Evolutionary conservation across 2,113 vertebrate species (phyloP), one percentile per base, ranked within the genome.

Genomic region (Ictalurus furcatus): DNA sequence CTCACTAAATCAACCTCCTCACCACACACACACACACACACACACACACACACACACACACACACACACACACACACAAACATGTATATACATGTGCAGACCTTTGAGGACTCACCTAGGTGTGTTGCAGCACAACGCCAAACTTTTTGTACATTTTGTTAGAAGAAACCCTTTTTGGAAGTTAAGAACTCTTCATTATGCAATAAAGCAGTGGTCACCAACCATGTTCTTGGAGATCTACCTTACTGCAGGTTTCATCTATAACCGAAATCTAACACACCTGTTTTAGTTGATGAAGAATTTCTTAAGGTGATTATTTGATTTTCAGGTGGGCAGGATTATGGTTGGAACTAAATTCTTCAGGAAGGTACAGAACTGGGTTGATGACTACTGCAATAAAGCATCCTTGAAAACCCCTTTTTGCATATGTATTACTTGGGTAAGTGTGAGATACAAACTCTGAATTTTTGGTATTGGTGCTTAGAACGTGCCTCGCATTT

Each of bases 11-110:
- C 79, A 86, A 85, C 44, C 67, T 59, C 19, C 37, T 81, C 34
- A 88, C 58, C n/a, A 87, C 56, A 90, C 85, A 78, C 78, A 74
- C 84, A 83, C 40, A 87, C 84, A 89, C 56, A 67, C n/a, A 87
- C 56, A 90, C 85, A 78, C 78, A 63, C 84, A 83, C 40, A 30
- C 86, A 85, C 44, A 74, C 28, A 37, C 54, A 56, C 54, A 56
- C 54, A 56, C 54, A 56, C 54, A 56, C 2, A 56, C 14, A 58
- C 56, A 58, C 16, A 17, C 56, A 17, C 88, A 84, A 37, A 76
- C 85, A 34, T 86, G 74, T 59, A 25, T 17, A 73, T 23, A 82
- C 67, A 12, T 63, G 78, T 40, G 40, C 58, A 63, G 13, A 84
- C 0, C 23, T 84, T 84, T 37, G 58, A 63, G 58, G 63, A 63